Evolutionary conservation across 1,140 invertebrate species (phyloP), one percentile per base, ranked within the genome.

Genomic region (Drosophila truncata): DNA sequence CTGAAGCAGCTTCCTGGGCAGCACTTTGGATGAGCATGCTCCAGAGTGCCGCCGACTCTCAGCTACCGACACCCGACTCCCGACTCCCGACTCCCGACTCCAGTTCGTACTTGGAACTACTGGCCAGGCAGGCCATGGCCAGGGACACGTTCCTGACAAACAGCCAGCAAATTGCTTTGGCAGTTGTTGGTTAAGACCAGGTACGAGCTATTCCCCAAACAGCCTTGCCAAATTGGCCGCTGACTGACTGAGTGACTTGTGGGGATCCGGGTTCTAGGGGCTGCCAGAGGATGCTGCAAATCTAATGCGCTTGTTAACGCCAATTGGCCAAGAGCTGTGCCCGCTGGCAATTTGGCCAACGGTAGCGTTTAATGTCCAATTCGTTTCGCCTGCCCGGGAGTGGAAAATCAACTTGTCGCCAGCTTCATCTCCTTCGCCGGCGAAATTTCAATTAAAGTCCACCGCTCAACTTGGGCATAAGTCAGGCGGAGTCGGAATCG

Each of bases 331-430:
- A 47, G 63, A 67, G 72, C 74, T 78, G 82, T 86, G 47, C 70
- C 69, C 50, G 62, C 44, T 86, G 70, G 78, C 82, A 86, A 86
- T 86, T 86, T 87, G 84, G 84, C 85, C 85, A 90, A 90, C 85
- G 85, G 85, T 90, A 90, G 85, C 85, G 75, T 90, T 90, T 90
- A 90, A 90, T 90, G 85, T 90, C 85, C 85, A 90, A 90, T 90
- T 90, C 85, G 85, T 82, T 88, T 90, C 75, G 80, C 78, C 60
- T 59, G 50, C 37, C 37, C 59, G 55, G 47, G 50, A 81, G 85
- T 90, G 81, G 85, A 84, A 90, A 90, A 90, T 90, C 81, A 90
- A 90, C 85, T 90, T 90, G 85, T 88, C 85, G 85, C 78, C 67
- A 62, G 59, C 60, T 66, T 16, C 50, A 54, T 54, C 50, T 54